Percentiles rank a stretch among this genome's conserved stretches.
Evolutionary conservation across 2,888 invertebrate species (phyloP).

Genomic region (Crocallis elinguaria): DNA sequence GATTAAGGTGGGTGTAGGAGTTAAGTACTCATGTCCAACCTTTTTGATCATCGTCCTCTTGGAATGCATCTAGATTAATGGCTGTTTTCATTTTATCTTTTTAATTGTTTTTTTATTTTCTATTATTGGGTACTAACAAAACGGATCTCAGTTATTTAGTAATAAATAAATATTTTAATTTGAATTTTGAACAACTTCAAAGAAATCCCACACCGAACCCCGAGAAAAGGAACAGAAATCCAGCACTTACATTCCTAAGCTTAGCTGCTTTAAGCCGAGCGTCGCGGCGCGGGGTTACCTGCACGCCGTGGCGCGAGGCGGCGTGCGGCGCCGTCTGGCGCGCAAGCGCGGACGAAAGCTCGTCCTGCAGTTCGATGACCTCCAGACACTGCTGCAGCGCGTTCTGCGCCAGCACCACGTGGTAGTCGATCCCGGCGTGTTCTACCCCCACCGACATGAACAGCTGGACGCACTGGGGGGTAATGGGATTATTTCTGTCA

Average conservation of each 20-base stretch:
- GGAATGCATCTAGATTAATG: no score
- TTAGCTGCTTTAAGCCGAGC: constrained; percentile 61
- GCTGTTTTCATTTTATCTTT: no score
- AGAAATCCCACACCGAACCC: constrained; percentile 14
- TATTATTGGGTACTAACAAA: no score
- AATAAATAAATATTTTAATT: no score
- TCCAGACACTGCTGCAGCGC: constrained; percentile 96
- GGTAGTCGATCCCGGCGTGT: constrained; percentile 98
- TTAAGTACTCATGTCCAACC: no score
- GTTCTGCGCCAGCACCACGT: constrained; percentile 98
- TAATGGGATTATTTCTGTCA: no score
- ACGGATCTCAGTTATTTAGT: no score
- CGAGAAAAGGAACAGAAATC: constrained; percentile 8
- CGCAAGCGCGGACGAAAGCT: constrained; percentile 95
- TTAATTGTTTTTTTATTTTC: no score
- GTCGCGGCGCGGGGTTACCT: constrained; percentile 78
- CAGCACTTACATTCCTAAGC: constrained; percentile 78
- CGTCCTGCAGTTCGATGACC: constrained; percentile 93
- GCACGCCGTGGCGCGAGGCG: constrained; percentile 92
- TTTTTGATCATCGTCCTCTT: no score
- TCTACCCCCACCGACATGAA: constrained; percentile 98
- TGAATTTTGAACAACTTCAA: constrained; percentile 1
- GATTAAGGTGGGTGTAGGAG: no score
- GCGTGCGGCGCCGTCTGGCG: constrained; percentile 96
- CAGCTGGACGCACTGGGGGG: constrained; percentile 95